Evolutionary conservation across 2,888 invertebrate species (phyloP), one percentile per base, ranked within the genome.

Genomic region (Latrodectus elegans): DNA sequence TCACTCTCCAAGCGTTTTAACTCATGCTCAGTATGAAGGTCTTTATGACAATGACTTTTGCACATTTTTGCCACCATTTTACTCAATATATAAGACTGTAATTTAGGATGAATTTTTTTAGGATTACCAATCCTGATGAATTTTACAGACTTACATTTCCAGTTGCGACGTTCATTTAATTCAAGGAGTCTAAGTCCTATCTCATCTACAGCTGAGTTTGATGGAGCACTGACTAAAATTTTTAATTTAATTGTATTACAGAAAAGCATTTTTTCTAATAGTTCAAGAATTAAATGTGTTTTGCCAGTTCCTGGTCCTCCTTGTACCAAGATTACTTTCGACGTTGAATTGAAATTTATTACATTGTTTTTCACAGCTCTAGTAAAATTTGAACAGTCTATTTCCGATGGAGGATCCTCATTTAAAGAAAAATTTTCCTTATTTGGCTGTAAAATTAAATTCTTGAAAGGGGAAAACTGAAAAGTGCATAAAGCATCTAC

Each of bases 291-390:
- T 0, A 97, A 95, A 89, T 94, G 94, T 0, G 97, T 95, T 92
- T 97, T 97, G 90, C 97, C 97, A 4, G 97, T 97, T 64, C 97
- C 97, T 90, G 92, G 97, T 0, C 97, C 97, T 0, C 97, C 97
- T 91, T 97, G 95, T 80, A 97, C 94, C 90, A 97, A 93, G 90
- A 95, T 95, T 90, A 97, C 93, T 90, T 94, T 94, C 0, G 95
- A 94, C 15, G 93, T 90, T 55, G 94, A 92, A 14, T 77, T 78
- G 1, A 91, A 90, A 64, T 90, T 89, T 3, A 82, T 64, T 0
- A 91, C 86, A 49, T 94, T 92, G 64, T 92, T 91, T 22, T 93
- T 93, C 0, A 94, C 93, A 86, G 93, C 92, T 92, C 97, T 96
- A 89, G 94, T 94, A 0, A 91, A 89, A 91, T 96, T 96, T 38